Base-by-base conservation (phyloP, 2,888 invertebrate species). In the Agonopterix subpropinquella region DNA sequence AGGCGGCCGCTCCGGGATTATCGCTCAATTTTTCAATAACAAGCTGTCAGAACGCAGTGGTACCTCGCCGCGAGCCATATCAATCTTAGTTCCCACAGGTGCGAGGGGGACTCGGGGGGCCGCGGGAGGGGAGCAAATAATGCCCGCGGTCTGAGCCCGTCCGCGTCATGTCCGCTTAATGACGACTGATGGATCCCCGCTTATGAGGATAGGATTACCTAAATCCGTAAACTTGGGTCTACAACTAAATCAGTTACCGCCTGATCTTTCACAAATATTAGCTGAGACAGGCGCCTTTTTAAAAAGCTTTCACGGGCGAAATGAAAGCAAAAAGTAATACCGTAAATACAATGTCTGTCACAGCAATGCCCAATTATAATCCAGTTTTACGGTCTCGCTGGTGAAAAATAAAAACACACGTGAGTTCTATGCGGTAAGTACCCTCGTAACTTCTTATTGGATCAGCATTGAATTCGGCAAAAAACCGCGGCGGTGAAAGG, bases 11-110 rank as follows among this genome's bases (percentile, higher is more conserved):
- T 55, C 59, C 55, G 76, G 78, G 80, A 80, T 83, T 84, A 84
- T 83, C 80, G 73, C 73, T 83, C 80, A 84, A 82, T 84, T 84
- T 85, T 85, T 81, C 84, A 82, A 82, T 85, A 84, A 83, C 72
- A 77, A 73, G 65, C 80, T 79, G 83, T 83, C 85, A 77, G 72
- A 62, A 62, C 65, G 65, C 66, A 65, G 73, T 64, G 64, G 64
- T 59, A 61, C 65, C 44, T 35, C 67, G 73, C 66, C 64, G 59
- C 57, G 59, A 64, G 61, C 61, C 70, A 68, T 77, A 86, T 86
- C 86, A 81, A 84, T 86, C 86, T 84, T 82, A 64, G 69, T 73
- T 67, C 70, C 73, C 73, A 59, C 75, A 79, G 80, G 80, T 78
- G 78, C 59, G 65, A 52, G 54, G 48, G 52, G 59, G 57, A 49